These are phyloP conservation scores for Zoanthus solanderi DNA, from an alignment of 92 coral and sea anemone genomes.

Conservation along the genomic window DNA sequence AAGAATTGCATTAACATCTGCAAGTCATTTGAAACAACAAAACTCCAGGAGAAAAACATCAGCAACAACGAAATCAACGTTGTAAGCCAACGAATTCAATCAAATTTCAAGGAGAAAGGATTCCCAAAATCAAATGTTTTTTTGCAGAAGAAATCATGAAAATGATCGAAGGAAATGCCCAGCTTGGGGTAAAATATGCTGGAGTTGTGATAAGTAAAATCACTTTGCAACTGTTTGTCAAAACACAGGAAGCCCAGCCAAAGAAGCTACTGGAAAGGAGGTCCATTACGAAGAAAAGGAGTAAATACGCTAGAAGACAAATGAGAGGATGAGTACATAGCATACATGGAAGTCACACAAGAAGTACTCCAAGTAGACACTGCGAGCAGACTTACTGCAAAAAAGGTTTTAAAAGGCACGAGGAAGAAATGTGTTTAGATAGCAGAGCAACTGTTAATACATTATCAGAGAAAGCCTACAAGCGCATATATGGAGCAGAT, in stretches of 20 bases:
- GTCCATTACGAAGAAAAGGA: no score
- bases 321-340: no score
- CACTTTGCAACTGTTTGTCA: no score
- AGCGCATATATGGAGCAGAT: neutral
- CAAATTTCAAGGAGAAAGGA: neutral
- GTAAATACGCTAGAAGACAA: no score
- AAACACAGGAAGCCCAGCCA: no score
- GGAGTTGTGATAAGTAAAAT: no score
- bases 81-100: neutral
- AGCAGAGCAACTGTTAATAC: no score
- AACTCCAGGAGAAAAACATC: constrained; percentile 49
- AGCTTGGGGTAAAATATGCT: no score
- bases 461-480: no score
- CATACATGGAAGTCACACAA: neutral
- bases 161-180: no score
- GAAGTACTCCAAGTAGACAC: neutral
- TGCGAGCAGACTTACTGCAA: constrained; percentile 11
- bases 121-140: neutral
- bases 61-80: constrained; percentile 27
- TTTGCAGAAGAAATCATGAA: no score
- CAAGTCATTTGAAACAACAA: neutral
- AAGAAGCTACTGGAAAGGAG: no score
- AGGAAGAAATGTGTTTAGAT: neutral
- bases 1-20: constrained; percentile 61
- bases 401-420: constrained; percentile 16